Evolutionary conservation across 2,797 vertebrate genomes (phyloP).

Genomic region (Microtus obscurus): DNA sequence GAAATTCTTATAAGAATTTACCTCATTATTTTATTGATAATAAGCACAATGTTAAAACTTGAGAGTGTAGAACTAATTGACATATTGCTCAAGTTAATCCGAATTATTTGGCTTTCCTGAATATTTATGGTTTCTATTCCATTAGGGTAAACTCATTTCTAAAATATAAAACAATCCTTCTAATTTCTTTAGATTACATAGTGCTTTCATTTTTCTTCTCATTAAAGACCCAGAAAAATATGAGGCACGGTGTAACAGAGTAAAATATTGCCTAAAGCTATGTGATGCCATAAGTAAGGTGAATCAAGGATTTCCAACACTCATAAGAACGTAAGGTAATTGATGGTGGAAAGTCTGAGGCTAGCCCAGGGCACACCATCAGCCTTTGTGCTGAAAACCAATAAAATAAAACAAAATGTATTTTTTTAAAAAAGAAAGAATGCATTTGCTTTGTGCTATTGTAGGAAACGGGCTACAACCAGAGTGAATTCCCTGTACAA

Average conservation of each 20-base stretch:
- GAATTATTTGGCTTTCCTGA: constrained; percentile 42
- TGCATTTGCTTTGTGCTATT: neutral
- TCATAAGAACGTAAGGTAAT: constrained; percentile 45
- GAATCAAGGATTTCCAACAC: constrained; percentile 47
- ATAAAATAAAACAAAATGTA: neutral
- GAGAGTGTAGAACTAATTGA: constrained; percentile 44
- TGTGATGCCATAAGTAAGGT: neutral
- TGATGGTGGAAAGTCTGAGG: neutral
- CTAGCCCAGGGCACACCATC: neutral
- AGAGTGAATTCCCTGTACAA: neutral
- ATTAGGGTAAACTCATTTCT: constrained; percentile 71
- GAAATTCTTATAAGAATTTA: constrained; percentile 81
- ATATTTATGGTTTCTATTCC: constrained; percentile 73
- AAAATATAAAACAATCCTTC: constrained; percentile 66
- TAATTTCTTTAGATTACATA: constrained; percentile 44
- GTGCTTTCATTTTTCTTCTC: constrained; percentile 49
- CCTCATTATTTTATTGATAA: constrained; percentile 60
- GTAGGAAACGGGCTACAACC: neutral
- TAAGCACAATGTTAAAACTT: constrained; percentile 50
- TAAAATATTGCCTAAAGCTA: constrained; percentile 37
- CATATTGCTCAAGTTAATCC: constrained; percentile 47
- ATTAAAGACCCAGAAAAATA: constrained; percentile 49
- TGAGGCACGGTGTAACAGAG: neutral
- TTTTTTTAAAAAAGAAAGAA: neutral
- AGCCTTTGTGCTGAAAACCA: neutral